Evolutionary conservation across 2,113 vertebrate genomes (phyloP), one percentile per base, ranked within the genome.

Genomic region (Heliornis fulica): DNA sequence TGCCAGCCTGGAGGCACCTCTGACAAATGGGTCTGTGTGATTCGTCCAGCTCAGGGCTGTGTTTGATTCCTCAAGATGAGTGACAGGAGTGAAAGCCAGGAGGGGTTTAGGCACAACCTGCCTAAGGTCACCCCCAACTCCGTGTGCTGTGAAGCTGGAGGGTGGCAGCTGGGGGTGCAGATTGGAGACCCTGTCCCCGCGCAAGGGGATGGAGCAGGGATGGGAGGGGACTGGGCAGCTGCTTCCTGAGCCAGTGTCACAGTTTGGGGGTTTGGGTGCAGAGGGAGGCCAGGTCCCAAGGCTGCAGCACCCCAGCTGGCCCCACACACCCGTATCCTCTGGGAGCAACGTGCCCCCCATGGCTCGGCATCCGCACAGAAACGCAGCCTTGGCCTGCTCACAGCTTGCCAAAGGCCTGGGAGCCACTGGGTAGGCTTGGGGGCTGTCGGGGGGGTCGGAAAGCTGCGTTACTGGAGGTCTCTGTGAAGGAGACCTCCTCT

Each of bases 21-120:
- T 0, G 0, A 20, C 2, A 12, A 74, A 3, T 0, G 4, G 10
- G 13, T 26, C 32, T 29, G 69, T 18, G 1, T 2, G 1, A 15
- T 36, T 29, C 28, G 20, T 46, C 17, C n/a, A 2, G 54, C 51
- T 56, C 29, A 19, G 6, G 5, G 53, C 31, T 5, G 2, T 3
- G 0, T 64, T 78, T 29, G 40, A 11, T 57, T 74, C 56, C 31
- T 64, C 5, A 8, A 31, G 41, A 21, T 29, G 28, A 65, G 14
- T 2, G 8, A 38, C 16, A 16, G 22, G 16, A 72, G 21, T 2
- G 1, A 59, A 50, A 51, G 10, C 13, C 21, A 7, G 63, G 43
- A 69, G 13, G 25, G 17, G 0, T 59, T 92, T 38, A 29, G 76
- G 26, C 38, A 20, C 41, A 40, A 6, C 43, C 38, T 1, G 2